Evolutionary conservation across 2,888 invertebrate genomes (phyloP), one percentile per base, ranked within the genome.

Genomic region (Pterostichus madidus): DNA sequence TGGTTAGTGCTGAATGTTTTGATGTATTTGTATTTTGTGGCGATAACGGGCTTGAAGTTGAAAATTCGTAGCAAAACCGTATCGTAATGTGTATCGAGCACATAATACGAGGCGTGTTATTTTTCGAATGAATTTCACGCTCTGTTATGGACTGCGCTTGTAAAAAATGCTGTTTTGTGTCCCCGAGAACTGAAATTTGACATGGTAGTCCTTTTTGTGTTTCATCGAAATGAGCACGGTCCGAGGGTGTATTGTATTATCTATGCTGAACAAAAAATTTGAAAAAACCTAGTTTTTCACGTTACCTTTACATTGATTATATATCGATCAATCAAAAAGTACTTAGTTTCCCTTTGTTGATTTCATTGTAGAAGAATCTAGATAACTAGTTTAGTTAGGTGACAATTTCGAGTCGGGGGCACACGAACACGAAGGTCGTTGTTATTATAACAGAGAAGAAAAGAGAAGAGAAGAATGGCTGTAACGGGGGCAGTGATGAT

Each of bases 341-440:
- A 81, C 49, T 75, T 75, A 75, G 35, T 17, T 80, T 80, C 61
- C 52, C 49, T 52, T 68, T 80, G 32, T 68, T 68, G n/a, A 56
- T 56, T 24, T 31, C 24, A 3, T 24, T 24, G 24, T 3, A 24
- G 1, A 24, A 24, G 24, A 24, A 24, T 3, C 2, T 24, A 24
- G 24, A 24, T 24, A 24, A 24, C 24, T 24, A 24, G 24, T 88
- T 88, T 87, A 87, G 87, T 87, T 87, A 87, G 87, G 87, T 87
- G 86, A 86, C 87, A 87, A 87, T 87, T 81, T 75, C 31, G 59
- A 73, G 73, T 56, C 3, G 24, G 3, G 44, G 44, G 39, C n/a
- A 17, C n/a, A 46, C 35, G 73, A 73, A 31, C 44, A 49, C 73
- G 56, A 59, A 75, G 81, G 49, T 32, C 81, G 75, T 81, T 61